These are phyloP conservation scores for Phasia obesa DNA, from an alignment of 2,888 invertebrate species.

Conservation along the genomic window DNA sequence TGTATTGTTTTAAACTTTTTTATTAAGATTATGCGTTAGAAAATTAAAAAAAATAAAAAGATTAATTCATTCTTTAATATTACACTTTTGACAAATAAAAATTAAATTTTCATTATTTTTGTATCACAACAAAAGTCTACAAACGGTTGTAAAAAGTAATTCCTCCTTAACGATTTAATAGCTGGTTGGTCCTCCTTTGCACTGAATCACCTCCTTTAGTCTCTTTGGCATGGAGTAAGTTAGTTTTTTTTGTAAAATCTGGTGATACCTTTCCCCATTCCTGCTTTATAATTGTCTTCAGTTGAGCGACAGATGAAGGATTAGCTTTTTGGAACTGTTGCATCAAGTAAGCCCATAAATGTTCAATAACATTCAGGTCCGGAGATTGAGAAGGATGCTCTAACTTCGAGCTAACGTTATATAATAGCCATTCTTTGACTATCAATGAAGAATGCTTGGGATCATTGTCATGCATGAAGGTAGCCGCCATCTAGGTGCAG, in stretches of 20 bases:
- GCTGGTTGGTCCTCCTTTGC: constrained; percentile 6
- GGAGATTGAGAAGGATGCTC: no score
- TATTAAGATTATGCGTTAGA: constrained; percentile 2
- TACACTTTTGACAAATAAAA: constrained; percentile 5
- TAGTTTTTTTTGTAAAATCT: not conserved
- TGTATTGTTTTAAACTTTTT: not conserved
- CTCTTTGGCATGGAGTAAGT: not conserved
- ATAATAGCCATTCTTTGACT: not conserved
- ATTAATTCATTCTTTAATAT: not conserved
- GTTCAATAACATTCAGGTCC: not conserved
- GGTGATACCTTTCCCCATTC: constrained; percentile 1
- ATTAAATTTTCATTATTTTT: constrained; percentile 1
- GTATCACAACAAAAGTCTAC: constrained; percentile 2
- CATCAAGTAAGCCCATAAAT: not conserved
- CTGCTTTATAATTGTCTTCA: not conserved
- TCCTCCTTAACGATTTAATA: not conserved
- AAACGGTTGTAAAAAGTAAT: constrained; percentile 5
- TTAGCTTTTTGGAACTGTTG: not conserved
- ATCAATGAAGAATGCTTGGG: not conserved
- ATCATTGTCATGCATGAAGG: no score
- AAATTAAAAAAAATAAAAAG: constrained; percentile 2
- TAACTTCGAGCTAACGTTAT: not conserved
- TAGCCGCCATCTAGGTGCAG: no score
- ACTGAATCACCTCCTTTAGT: not conserved
- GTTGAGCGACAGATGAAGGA: not conserved